Evolutionary conservation across 1,140 invertebrate species (phyloP).

Genomic region (Drosophila nigromelanica): DNA sequence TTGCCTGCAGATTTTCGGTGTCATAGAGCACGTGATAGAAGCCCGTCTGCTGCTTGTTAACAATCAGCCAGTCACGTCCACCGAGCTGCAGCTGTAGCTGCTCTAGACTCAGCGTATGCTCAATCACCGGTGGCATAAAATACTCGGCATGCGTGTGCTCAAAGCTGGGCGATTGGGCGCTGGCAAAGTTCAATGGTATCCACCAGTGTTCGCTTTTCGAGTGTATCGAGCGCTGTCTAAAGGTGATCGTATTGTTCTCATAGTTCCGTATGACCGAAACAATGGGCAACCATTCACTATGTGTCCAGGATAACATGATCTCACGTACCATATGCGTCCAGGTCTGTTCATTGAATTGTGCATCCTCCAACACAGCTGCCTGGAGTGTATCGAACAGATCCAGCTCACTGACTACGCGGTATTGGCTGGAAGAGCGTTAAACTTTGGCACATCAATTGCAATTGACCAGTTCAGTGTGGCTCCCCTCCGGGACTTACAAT

Average conservation of each 20-base stretch:
- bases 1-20: constrained; percentile 84
- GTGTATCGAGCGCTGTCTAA: constrained; percentile 83
- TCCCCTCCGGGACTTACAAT: constrained; percentile 73
- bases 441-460: constrained; percentile 77
- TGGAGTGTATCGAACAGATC: constrained; percentile 84
- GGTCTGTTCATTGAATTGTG: constrained; percentile 57
- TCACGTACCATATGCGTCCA: constrained; percentile 55
- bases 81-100: constrained; percentile 57
- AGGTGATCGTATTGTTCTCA: constrained; percentile 71
- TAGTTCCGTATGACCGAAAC: constrained; percentile 84
- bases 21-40: constrained; percentile 89
- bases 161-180: constrained; percentile 82
- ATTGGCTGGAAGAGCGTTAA: constrained; percentile 65
- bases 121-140: constrained; percentile 64
- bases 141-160: constrained; percentile 81
- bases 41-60: constrained; percentile 87
- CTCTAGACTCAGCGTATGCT: constrained; percentile 52
- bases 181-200: constrained; percentile 86
- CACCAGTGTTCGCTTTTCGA: constrained; percentile 83
- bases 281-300: constrained; percentile 85
- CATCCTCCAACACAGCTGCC: constrained; percentile 79
- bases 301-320: constrained; percentile 86
- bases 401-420: constrained; percentile 68
- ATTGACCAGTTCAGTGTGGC: constrained; percentile 59
- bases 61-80: constrained; percentile 85